Conservation (phyloP, 1,140 invertebrate genomes). For the Trachelipus rathkii region DNA sequence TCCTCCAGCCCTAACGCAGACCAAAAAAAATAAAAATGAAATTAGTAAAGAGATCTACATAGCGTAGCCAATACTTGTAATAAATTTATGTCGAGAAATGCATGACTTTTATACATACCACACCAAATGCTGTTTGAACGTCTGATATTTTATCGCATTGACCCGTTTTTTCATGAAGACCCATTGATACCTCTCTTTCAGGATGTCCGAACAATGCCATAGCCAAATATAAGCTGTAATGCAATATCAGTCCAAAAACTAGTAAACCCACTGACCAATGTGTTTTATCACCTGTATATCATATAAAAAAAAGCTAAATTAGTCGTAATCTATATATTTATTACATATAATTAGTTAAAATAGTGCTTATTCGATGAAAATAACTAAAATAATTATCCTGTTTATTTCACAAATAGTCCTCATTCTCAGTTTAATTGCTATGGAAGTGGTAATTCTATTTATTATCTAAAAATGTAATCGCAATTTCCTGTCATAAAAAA, state of each 20-base stretch:
- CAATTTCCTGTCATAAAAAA: too few species aligned
- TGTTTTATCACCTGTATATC: conserved; percentile 27
- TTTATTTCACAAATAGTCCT: too few species aligned
- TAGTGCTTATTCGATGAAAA: too few species aligned
- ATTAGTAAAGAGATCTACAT: background rate
- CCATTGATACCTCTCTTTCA: conserved; percentile 63
- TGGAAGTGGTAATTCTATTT: too few species aligned
- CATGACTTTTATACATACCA: conserved; percentile 55
- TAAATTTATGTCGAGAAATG: background rate
- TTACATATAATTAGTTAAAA: too few species aligned
- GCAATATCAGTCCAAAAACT: conserved; percentile 48
- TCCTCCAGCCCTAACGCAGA: too few species aligned
- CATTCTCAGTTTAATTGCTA: too few species aligned
- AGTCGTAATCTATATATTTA: too few species aligned
- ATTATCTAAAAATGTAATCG: too few species aligned
- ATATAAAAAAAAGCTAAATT: background rate
- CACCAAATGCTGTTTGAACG: conserved; percentile 62
- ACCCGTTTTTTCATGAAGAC: conserved; percentile 70
- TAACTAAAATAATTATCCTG: too few species aligned
- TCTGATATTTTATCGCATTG: conserved; percentile 61
- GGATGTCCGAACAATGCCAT: conserved; percentile 61
- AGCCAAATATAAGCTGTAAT: conserved; percentile 55
- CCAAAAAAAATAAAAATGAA: too few species aligned
- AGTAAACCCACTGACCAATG: conserved; percentile 39
- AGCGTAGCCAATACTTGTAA: background rate